Conservation (phyloP, 2,888 invertebrate species). For the Dexiosoma caninum region DNA sequence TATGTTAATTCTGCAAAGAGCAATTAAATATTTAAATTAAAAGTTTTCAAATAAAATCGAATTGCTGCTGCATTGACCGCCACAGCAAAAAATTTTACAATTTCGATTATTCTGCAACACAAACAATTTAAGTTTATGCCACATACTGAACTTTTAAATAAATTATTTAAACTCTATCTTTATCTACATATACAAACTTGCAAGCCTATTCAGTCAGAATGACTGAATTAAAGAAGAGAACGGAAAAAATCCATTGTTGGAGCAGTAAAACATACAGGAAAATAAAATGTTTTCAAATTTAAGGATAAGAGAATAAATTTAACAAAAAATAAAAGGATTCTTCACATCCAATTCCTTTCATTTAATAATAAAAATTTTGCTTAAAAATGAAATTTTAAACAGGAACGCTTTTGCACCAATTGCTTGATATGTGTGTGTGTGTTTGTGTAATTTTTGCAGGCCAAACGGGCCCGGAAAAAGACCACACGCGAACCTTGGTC, state of each 20-base stretch:
- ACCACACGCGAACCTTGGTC: too few species aligned
- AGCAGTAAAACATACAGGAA: neutral
- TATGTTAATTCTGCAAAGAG: neutral
- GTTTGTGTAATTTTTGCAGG: too few species aligned
- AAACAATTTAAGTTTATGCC: neutral
- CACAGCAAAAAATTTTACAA: constrained; percentile 4
- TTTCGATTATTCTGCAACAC: neutral
- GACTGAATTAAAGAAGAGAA: neutral
- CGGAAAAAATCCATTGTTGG: neutral
- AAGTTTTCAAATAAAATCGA: constrained; percentile 4
- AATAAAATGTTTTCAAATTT: neutral
- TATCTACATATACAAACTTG: neutral
- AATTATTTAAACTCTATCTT: neutral
- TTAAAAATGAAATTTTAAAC: too few species aligned
- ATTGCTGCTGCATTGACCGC: neutral
- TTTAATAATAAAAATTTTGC: too few species aligned
- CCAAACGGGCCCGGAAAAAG: too few species aligned
- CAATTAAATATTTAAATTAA: constrained; percentile 27
- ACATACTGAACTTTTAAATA: neutral
- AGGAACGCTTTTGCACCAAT: too few species aligned
- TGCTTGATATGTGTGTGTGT: too few species aligned
- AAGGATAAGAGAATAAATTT: too few species aligned
- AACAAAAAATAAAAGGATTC: too few species aligned
- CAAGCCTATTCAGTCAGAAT: neutral
- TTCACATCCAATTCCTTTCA: too few species aligned